These are phyloP conservation scores for Sipha flava DNA, from an alignment of 1,140 invertebrate species.

Conservation along the genomic window DNA sequence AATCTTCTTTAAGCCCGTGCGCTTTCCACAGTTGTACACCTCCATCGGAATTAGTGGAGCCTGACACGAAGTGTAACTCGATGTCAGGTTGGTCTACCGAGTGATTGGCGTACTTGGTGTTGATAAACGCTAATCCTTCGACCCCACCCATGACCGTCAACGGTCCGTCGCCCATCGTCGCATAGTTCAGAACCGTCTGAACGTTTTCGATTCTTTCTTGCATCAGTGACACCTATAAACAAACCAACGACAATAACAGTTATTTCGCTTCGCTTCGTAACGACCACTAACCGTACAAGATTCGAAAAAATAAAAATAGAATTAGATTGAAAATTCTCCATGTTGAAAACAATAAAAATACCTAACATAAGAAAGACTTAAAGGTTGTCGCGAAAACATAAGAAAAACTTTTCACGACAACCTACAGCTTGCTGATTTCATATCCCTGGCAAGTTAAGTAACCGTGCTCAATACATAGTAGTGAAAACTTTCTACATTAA, in stretches of 20 bases:
- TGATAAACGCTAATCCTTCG: constrained; percentile 81
- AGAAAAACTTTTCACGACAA: too few species aligned
- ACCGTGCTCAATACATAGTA: too few species aligned
- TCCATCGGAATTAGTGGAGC: constrained; percentile 78
- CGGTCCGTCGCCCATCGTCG: constrained; percentile 70
- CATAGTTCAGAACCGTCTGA: constrained; percentile 63
- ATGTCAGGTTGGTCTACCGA: constrained; percentile 82
- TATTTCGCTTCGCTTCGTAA: neutral
- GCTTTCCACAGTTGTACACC: constrained; percentile 72
- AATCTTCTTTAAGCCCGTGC: constrained; percentile 63
- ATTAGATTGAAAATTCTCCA: too few species aligned
- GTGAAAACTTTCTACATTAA: too few species aligned
- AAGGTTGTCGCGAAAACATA: too few species aligned
- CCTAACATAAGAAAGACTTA: too few species aligned
- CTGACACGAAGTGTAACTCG: constrained; percentile 86
- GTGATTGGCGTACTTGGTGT: constrained; percentile 77
- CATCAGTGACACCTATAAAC: neutral
- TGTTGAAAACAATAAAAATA: too few species aligned
- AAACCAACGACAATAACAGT: neutral
- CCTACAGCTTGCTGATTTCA: too few species aligned
- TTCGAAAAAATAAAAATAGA: too few species aligned
- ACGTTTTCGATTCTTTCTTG: constrained; percentile 62
- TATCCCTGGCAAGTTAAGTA: too few species aligned
- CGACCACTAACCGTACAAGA: too few species aligned
- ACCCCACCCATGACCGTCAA: constrained; percentile 82